Conservation (phyloP, 2,113 vertebrate species). For the Vombatus ursinus region DNA sequence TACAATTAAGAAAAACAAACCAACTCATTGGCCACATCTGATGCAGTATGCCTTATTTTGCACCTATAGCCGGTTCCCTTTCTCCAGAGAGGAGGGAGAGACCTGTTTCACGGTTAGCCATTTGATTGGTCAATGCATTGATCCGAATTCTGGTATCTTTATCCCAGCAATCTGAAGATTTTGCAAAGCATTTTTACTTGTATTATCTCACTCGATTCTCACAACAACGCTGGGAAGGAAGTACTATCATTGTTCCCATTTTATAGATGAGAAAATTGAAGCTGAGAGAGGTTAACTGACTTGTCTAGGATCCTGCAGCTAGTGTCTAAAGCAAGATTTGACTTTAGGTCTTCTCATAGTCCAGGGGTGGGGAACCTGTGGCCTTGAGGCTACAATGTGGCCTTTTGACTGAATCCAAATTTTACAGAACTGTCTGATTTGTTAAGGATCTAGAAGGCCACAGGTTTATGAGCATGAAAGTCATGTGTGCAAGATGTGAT, state of each 20-base stretch:
- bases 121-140: neutral
- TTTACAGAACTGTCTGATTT: too few relatives aligned
- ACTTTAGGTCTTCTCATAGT: neutral
- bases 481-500: neutral
- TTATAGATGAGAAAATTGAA: neutral
- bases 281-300: neutral
- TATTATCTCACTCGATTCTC: neutral
- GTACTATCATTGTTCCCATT: neutral
- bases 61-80: neutral
- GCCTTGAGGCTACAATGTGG: too few relatives aligned
- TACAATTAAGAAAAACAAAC: neutral
- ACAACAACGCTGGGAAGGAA: neutral
- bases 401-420: too few relatives aligned
- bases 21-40: neutral
- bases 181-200: neutral
- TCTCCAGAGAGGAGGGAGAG: neutral
- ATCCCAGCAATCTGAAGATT: too few relatives aligned
- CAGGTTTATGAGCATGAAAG: neutral
- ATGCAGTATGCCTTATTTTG: neutral
- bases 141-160: neutral
- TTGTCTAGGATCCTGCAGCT: neutral
- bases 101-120: neutral
- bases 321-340: neutral
- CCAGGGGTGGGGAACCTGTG: too few relatives aligned
- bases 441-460: too few relatives aligned